phyloP scores from a whole-genome alignment of 1,140 invertebrate species.

The Philopotamus ludificatus region DNA sequence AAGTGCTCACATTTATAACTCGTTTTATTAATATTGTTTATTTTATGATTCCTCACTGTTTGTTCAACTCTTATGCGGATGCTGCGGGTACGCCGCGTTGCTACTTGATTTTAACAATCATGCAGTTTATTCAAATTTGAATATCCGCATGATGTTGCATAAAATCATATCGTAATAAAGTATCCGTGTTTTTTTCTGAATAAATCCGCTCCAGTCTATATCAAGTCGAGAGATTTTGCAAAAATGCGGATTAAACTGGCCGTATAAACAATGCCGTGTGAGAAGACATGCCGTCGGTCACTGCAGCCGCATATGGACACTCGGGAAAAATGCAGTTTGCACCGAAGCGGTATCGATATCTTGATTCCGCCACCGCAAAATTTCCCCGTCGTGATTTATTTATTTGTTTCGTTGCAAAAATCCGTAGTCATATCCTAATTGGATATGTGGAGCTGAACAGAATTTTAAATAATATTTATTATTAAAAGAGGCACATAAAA shows the following conservation, averaged over 20 bases:
- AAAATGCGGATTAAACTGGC: no score
- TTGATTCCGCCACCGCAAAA: not conserved
- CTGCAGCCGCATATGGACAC: not conserved
- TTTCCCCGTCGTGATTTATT: no score
- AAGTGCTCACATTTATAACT: slow-evolving; percentile 7
- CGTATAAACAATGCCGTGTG: no score
- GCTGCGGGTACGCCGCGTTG: not conserved
- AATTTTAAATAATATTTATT: no score
- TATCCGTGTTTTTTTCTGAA: not conserved
- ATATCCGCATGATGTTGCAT: not conserved
- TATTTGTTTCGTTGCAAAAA: no score
- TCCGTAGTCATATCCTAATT: no score
- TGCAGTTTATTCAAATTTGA: not conserved
- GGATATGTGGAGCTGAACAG: no score
- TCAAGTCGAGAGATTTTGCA: no score
- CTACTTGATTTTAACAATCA: not conserved
- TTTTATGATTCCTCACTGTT: slow-evolving; percentile 1
- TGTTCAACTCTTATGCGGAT: not conserved
- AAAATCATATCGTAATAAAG: not conserved
- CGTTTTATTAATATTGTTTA: slow-evolving; percentile 9
- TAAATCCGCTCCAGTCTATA: no score
- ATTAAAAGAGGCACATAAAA: no score
- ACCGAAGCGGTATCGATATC: no score
- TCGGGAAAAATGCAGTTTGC: not conserved
- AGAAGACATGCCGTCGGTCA: not conserved